phyloP scores from a whole-genome alignment of 1,140 invertebrate genomes.

The Vanessa atalanta region DNA sequence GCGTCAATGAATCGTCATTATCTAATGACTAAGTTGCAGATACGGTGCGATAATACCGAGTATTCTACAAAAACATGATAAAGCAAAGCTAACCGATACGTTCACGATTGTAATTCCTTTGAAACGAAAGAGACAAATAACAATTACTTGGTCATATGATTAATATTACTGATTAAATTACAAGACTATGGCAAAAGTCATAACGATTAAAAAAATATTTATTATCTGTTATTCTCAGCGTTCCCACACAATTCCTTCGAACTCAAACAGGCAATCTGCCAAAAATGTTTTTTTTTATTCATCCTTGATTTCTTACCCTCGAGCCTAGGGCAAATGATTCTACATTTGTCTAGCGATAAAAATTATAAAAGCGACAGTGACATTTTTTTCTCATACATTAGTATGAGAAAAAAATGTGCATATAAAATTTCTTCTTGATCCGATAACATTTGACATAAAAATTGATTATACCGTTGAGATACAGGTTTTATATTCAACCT shows the following conservation, averaged over 20 bases:
- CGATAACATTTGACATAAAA: too few species aligned
- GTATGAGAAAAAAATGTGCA: too few species aligned
- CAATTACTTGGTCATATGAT: slow-evolving; percentile 16
- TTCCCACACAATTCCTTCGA: neutral
- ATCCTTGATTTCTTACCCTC: slow-evolving; percentile 5
- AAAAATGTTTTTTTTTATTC: neutral
- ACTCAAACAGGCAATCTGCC: neutral
- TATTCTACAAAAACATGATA: slow-evolving; percentile 39
- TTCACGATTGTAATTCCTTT: slow-evolving; percentile 17
- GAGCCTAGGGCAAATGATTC: neutral
- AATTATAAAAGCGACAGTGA: neutral
- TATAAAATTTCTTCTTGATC: too few species aligned
- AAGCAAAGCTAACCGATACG: slow-evolving; percentile 29
- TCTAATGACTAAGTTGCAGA: slow-evolving; percentile 42
- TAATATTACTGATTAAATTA: neutral
- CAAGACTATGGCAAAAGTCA: neutral
- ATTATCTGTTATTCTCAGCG: neutral
- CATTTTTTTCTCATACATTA: neutral
- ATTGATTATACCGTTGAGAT: too few species aligned
- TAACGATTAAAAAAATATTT: neutral
- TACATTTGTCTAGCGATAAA: neutral
- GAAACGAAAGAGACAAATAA: slow-evolving; percentile 26
- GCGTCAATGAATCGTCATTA: slow-evolving; percentile 34
- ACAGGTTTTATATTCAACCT: too few species aligned
- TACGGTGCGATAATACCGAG: slow-evolving; percentile 33